Conservation (phyloP, 1,140 invertebrate genomes). For the Penaeus japonicus region DNA sequence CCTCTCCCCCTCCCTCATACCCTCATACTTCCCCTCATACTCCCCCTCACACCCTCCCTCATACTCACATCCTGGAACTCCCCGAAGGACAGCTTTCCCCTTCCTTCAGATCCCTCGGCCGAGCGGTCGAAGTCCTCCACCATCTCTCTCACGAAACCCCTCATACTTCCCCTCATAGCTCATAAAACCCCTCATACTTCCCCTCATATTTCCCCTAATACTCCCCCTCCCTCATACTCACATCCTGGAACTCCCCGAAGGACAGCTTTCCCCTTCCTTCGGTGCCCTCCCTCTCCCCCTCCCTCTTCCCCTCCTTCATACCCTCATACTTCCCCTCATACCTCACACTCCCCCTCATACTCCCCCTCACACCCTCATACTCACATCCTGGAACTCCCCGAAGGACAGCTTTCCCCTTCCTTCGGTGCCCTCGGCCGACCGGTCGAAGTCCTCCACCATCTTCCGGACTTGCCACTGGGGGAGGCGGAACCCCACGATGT, state of each 20-base stretch:
- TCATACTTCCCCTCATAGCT: too few relatives aligned
- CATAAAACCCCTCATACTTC: too few relatives aligned
- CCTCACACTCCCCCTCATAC: background rate
- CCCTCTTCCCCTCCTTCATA: too few relatives aligned
- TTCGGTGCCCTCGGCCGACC: slow-evolving; percentile 67
- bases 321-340: background rate
- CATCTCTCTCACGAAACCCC: too few relatives aligned
- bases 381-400: slow-evolving; percentile 82
- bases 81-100: too few relatives aligned
- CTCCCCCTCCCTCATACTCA: slow-evolving; percentile 60
- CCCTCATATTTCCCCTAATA: background rate
- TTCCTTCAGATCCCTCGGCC: too few relatives aligned
- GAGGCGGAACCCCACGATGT: slow-evolving; percentile 89
- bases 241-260: slow-evolving; percentile 84
- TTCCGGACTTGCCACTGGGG: slow-evolving; percentile 91
- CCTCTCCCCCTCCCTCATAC: too few relatives aligned
- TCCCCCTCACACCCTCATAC: slow-evolving; percentile 17
- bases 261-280: slow-evolving; percentile 79
- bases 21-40: too few relatives aligned
- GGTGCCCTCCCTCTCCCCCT: too few relatives aligned
- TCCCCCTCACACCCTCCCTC: too few relatives aligned
- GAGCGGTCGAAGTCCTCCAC: too few relatives aligned
- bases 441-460: slow-evolving; percentile 86
- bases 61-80: too few relatives aligned
- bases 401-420: slow-evolving; percentile 79